phyloP scores from a whole-genome alignment of 1,140 invertebrate species.

The Coelopa frigida region DNA sequence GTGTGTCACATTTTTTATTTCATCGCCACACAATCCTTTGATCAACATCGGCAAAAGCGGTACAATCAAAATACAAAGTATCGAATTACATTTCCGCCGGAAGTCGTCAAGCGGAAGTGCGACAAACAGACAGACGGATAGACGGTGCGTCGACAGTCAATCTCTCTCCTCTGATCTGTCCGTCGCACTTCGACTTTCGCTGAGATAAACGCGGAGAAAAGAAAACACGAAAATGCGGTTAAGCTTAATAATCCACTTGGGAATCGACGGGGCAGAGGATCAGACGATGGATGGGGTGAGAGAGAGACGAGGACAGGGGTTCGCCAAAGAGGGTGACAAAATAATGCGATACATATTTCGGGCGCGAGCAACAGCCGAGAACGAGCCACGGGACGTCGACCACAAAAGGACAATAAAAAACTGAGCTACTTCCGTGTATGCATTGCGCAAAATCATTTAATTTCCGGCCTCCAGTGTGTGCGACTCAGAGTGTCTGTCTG shows the following conservation, averaged over 20 bases:
- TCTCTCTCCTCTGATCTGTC: conserved; percentile 35
- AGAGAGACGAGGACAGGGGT: conserved; percentile 1
- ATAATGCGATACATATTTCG: not conserved
- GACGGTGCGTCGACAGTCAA: conserved; percentile 15
- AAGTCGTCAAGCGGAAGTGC: conserved; percentile 26
- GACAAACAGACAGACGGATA: not conserved
- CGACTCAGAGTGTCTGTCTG: not conserved
- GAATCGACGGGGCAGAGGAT: conserved; percentile 5
- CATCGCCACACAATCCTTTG: too few relatives aligned
- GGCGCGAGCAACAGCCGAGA: not conserved
- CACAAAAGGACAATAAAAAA: conserved; percentile 44
- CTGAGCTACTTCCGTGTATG: conserved; percentile 42
- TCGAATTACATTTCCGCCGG: conserved; percentile 43
- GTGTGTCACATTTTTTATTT: too few relatives aligned
- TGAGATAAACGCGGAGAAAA: not conserved
- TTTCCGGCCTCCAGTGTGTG: conserved; percentile 22
- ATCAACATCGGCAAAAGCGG: not conserved
- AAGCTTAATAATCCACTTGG: conserved; percentile 9
- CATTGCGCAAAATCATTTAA: conserved; percentile 43
- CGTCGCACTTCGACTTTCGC: conserved; percentile 1
- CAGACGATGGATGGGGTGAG: too few relatives aligned
- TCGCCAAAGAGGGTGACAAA: not conserved
- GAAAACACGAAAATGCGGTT: conserved; percentile 2
- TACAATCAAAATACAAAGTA: conserved; percentile 23
- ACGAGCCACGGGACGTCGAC: conserved; percentile 30